Percentiles rank a stretch among this genome's conserved stretches.
Conservation (phyloP, 2,888 invertebrate species). For the Drosophila prolongata region DNA sequence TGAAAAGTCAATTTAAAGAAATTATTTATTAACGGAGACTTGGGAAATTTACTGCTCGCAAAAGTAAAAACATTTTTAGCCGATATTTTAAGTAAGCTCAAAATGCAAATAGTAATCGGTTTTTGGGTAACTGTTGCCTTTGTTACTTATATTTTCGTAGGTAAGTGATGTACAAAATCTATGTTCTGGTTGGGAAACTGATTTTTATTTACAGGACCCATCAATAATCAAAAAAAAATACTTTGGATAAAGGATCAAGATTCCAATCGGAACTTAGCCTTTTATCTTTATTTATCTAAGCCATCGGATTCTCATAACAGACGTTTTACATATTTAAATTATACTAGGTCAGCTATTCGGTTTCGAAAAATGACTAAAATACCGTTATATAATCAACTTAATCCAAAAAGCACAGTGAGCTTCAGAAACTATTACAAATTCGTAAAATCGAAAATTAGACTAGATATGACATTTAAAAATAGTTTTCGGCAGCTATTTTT, state of each 20-base stretch:
- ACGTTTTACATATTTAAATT: neutral
- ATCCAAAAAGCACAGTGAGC: neutral
- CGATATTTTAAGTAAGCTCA: neutral
- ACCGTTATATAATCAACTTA: too few species aligned
- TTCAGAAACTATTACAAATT: neutral
- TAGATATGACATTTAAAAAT: neutral
- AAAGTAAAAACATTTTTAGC: neutral
- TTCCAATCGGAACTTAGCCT: neutral
- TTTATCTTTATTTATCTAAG: neutral
- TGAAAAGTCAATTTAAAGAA: conserved; percentile 1
- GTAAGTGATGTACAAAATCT: neutral
- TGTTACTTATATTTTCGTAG: conserved; percentile 1
- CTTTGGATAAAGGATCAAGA: neutral
- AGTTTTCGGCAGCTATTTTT: neutral
- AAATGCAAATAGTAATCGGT: conserved; percentile 2
- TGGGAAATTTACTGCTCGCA: neutral
- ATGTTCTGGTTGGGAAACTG: neutral
- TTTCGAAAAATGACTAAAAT: neutral
- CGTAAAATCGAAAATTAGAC: neutral
- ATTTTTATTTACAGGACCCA: neutral
- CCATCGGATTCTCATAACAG: neutral
- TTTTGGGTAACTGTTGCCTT: neutral
- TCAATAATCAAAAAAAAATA: neutral
- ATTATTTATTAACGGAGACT: conserved; percentile 3
- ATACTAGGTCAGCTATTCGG: neutral